phyloP scores from a whole-genome alignment of 2,888 invertebrate genomes.

The Polymixis lichenea region DNA sequence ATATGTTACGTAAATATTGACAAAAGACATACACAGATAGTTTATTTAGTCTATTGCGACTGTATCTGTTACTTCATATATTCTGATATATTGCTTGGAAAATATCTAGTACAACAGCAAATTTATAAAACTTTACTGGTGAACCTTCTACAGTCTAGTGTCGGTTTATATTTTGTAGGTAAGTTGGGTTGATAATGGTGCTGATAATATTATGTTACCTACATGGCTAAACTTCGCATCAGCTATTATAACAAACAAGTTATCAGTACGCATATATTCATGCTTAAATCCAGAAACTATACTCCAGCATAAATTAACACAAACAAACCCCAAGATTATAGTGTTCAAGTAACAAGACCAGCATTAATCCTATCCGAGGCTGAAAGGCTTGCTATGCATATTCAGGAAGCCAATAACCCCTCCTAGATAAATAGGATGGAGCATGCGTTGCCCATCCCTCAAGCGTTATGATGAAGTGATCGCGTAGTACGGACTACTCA shows the following conservation, averaged over 20 bases:
- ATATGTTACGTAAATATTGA: conserved; percentile 15
- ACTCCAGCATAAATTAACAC: conserved; percentile 51
- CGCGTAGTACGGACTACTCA: conserved; percentile 77
- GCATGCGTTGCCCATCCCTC: conserved; percentile 72
- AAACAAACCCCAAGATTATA: conserved; percentile 63
- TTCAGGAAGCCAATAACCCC: conserved; percentile 72
- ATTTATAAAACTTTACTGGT: not conserved
- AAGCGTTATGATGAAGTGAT: conserved; percentile 84
- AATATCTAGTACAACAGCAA: not conserved
- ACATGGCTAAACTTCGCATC: not conserved
- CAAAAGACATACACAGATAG: conserved; percentile 18
- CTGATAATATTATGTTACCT: not conserved
- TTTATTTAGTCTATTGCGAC: conserved; percentile 11
- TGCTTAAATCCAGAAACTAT: conserved; percentile 18
- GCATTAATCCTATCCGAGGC: conserved; percentile 66
- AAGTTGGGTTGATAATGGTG: not conserved
- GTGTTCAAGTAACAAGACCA: conserved; percentile 62
- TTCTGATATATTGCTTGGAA: not conserved
- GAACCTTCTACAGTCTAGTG: not conserved
- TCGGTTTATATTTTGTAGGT: not conserved
- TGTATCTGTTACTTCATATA: not conserved
- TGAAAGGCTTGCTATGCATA: conserved; percentile 72
- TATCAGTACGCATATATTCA: not conserved
- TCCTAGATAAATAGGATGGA: conserved; percentile 79
- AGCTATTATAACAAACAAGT: conserved; percentile 12